Percentiles rank a stretch among this genome's conserved stretches.
Evolutionary conservation across 2,797 vertebrate species (phyloP).

Genomic region (Sylvia borin): DNA sequence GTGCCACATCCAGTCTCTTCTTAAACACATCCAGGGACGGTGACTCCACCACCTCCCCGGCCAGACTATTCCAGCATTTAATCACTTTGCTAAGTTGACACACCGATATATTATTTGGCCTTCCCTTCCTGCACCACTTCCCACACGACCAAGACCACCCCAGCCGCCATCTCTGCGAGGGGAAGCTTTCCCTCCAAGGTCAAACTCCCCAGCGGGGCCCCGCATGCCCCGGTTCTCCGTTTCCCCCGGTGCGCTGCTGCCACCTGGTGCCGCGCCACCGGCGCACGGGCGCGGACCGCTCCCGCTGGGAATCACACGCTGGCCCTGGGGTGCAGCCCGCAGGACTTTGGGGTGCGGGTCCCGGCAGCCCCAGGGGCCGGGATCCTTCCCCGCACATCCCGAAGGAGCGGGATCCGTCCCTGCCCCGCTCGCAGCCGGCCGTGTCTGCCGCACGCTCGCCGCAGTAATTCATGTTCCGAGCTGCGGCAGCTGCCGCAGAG

Average conservation of each 20-base stretch:
- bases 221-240: rapidly evolving
- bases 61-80: no score
- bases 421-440: rapidly evolving
- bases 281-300: neutral
- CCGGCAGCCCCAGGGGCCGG: neutral
- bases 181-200: neutral
- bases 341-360: rapidly evolving
- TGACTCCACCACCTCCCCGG: no score
- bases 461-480: rapidly evolving
- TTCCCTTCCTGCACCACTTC: neutral
- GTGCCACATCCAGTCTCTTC: no score
- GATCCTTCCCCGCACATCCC: neutral
- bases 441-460: rapidly evolving
- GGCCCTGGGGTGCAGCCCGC: rapidly evolving
- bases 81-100: neutral
- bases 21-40: no score
- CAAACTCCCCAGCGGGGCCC: rapidly evolving
- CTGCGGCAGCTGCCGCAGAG: rapidly evolving
- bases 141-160: neutral
- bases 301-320: rapidly evolving
- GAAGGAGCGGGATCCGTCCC: neutral
- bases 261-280: neutral
- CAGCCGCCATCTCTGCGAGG: rapidly evolving
- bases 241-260: slow-evolving; percentile 33
- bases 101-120: rapidly evolving